A percentile compares a stretch with the other conserved stretches of the same genome.
These are phyloP conservation scores for Himalopsyche phryganea DNA, from an alignment of 1,140 invertebrate genomes.

Conservation along the genomic window DNA sequence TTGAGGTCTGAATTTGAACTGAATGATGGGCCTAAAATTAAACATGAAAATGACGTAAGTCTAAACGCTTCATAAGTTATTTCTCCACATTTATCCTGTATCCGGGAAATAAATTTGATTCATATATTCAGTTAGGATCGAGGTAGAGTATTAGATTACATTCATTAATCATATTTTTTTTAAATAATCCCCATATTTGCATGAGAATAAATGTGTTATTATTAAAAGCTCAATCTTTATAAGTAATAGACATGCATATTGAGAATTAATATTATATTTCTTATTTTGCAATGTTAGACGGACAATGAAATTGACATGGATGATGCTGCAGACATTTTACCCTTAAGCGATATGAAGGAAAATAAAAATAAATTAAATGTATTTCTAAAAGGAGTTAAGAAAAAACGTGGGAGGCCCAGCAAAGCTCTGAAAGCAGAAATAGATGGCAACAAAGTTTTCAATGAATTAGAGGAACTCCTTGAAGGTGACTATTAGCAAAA, in stretches of 20 bases:
- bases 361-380: constrained; percentile 1
- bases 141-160: too few relatives aligned
- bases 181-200: too few relatives aligned
- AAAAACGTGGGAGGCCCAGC: constrained; percentile 6
- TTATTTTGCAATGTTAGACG: background rate
- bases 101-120: too few relatives aligned
- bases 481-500: too few relatives aligned
- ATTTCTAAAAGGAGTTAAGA: constrained; percentile 1
- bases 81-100: too few relatives aligned
- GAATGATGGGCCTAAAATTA: constrained; percentile 12
- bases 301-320: constrained; percentile 3
- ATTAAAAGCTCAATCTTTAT: too few relatives aligned
- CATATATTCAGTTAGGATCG: too few relatives aligned
- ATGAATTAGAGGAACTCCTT: constrained; percentile 12
- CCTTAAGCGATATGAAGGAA: constrained; percentile 11
- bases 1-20: constrained; percentile 19
- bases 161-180: too few relatives aligned
- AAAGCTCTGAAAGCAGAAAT: constrained; percentile 1
- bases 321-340: constrained; percentile 12
- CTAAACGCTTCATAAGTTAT: too few relatives aligned
- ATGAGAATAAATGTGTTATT: too few relatives aligned
- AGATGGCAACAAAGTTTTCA: constrained; percentile 2
- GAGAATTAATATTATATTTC: background rate
- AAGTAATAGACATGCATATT: too few relatives aligned
- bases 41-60: constrained; percentile 21